These are phyloP conservation scores for Anastatus disparis DNA, from an alignment of 1,140 invertebrate genomes.

Conservation along the genomic window DNA sequence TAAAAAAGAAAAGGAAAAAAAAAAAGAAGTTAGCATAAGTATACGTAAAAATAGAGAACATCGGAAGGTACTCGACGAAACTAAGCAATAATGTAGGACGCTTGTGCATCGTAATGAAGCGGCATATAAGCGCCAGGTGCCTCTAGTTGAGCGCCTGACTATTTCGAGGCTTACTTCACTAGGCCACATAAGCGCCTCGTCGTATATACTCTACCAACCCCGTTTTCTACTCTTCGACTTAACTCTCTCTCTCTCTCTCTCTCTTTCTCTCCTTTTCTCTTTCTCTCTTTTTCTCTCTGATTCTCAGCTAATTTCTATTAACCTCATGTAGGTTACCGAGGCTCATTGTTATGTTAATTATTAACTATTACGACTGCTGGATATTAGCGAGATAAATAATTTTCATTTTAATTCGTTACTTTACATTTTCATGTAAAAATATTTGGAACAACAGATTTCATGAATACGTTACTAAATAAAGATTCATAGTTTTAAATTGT, in stretches of 20 bases:
- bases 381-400: background rate
- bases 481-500: no score
- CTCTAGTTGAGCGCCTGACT: conserved; percentile 42
- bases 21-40: background rate
- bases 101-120: background rate
- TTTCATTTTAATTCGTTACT: no score
- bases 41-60: conserved; percentile 6
- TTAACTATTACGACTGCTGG: background rate
- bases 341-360: conserved; percentile 11
- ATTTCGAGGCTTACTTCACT: conserved; percentile 48
- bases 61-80: no score
- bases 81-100: conserved; percentile 13
- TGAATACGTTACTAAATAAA: no score
- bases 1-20: background rate
- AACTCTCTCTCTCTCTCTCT: background rate
- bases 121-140: conserved; percentile 25
- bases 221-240: conserved; percentile 27
- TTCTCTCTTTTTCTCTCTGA: background rate
- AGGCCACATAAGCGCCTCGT: conserved; percentile 46
- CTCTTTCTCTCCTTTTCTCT: background rate
- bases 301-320: conserved; percentile 11
- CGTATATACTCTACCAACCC: conserved; percentile 35
- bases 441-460: no score
- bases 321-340: background rate
- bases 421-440: no score